phyloP scores from a whole-genome alignment of 2,797 vertebrate genomes.

The Aldrovandia affinis region DNA sequence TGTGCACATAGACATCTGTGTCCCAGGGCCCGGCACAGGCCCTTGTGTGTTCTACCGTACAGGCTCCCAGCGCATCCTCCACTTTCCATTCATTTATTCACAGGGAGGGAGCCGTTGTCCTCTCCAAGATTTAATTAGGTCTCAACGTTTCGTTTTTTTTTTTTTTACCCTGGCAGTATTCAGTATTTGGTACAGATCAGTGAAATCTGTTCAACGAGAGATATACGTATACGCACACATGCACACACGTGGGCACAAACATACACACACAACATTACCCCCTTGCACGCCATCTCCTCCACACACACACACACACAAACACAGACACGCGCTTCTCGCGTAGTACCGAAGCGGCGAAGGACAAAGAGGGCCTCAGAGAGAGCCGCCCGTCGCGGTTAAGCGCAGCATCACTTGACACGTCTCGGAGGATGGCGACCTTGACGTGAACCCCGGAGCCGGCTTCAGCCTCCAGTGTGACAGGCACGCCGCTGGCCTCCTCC shows the following conservation, averaged over 20 bases:
- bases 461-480: slow-evolving; percentile 29
- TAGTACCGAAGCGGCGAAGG: not conserved
- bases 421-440: slow-evolving; percentile 46
- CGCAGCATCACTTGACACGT: slow-evolving; percentile 49
- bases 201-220: not conserved
- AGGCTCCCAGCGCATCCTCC: slow-evolving; percentile 41
- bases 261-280: slow-evolving; percentile 11
- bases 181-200: not conserved
- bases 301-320: not conserved
- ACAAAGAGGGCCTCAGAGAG: slow-evolving; percentile 27
- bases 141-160: slow-evolving; percentile 21
- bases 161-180: no score
- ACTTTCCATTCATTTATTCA: slow-evolving; percentile 16
- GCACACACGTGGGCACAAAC: not conserved
- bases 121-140: slow-evolving; percentile 35
- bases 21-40: slow-evolving; percentile 32
- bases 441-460: slow-evolving; percentile 33
- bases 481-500: slow-evolving; percentile 33
- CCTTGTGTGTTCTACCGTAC: slow-evolving; percentile 35
- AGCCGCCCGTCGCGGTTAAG: not conserved
- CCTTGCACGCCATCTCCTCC: not conserved
- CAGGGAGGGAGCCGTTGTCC: not conserved
- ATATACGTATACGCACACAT: not conserved
- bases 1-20: slow-evolving; percentile 1
- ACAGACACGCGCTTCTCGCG: not conserved